These are phyloP conservation scores for Cettia cetti DNA, from an alignment of 2,113 vertebrate genomes.

Conservation along the genomic window DNA sequence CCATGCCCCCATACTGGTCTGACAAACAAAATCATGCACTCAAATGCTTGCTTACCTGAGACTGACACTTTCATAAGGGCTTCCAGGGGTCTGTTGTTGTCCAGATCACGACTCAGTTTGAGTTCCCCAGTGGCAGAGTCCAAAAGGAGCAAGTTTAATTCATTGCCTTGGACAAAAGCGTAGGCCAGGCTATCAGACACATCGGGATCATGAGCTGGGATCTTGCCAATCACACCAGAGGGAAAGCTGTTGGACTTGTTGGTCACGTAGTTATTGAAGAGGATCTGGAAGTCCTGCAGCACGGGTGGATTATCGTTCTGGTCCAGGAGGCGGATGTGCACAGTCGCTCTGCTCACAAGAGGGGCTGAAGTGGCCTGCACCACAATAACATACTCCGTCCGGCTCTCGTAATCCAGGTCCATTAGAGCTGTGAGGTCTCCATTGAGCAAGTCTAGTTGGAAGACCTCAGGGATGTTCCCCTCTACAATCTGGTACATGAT, in stretches of 20 bases:
- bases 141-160: slow-evolving; percentile 86
- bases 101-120: slow-evolving; percentile 87
- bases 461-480: slow-evolving; percentile 91
- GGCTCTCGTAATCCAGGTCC: slow-evolving; percentile 91
- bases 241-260: slow-evolving; percentile 98
- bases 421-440: slow-evolving; percentile 89
- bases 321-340: slow-evolving; percentile 87
- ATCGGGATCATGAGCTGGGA: slow-evolving; percentile 92
- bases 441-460: slow-evolving; percentile 91
- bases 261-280: slow-evolving; percentile 97
- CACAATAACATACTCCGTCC: slow-evolving; percentile 88
- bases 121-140: slow-evolving; percentile 88
- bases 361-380: slow-evolving; percentile 96
- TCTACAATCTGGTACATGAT: slow-evolving; percentile 98
- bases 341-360: slow-evolving; percentile 90
- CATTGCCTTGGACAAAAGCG: slow-evolving; percentile 91
- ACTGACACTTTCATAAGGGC: slow-evolving; percentile 92
- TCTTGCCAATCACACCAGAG: slow-evolving; percentile 88
- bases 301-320: slow-evolving; percentile 90
- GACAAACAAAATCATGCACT: background rate
- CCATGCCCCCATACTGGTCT: background rate
- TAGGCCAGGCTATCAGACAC: slow-evolving; percentile 90
- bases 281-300: slow-evolving; percentile 92
- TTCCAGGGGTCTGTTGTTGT: slow-evolving; percentile 92
- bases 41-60: slow-evolving; percentile 77